Conservation (phyloP, 2,113 vertebrate species). For the Eretmochelys imbricata region DNA sequence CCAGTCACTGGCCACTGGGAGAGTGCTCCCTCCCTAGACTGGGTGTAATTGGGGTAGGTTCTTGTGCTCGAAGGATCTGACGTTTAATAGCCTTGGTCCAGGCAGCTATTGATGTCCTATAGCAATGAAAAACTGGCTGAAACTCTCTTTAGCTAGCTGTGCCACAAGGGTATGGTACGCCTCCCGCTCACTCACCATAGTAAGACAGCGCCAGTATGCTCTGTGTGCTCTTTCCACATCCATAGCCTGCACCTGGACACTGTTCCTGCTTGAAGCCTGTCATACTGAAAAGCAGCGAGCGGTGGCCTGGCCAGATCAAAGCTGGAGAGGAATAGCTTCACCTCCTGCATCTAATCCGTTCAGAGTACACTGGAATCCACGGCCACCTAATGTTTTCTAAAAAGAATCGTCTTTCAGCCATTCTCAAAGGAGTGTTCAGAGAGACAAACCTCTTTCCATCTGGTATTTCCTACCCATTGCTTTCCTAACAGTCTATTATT, state of each 20-base stretch:
- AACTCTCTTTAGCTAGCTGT: not conserved
- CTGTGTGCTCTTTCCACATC: not conserved
- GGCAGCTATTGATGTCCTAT: too few species aligned
- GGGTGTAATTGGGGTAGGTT: too few species aligned
- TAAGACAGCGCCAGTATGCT: too few species aligned
- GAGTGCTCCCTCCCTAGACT: too few species aligned
- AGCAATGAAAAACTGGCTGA: too few species aligned
- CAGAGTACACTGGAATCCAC: not conserved
- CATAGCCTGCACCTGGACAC: not conserved
- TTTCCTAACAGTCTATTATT: not conserved
- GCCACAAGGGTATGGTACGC: too few species aligned
- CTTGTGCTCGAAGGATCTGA: too few species aligned
- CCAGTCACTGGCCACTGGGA: too few species aligned
- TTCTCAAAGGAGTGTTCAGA: not conserved
- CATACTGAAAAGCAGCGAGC: not conserved
- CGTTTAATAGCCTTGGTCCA: too few species aligned
- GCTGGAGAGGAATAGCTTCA: not conserved
- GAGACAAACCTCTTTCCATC: not conserved
- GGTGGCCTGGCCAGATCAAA: not conserved
- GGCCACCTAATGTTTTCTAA: not conserved
- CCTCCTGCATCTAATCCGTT: too few species aligned
- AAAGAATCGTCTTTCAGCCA: not conserved
- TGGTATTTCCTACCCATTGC: not conserved
- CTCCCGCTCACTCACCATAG: not conserved
- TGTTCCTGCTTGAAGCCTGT: not conserved